phyloP scores from a whole-genome alignment of 1,140 invertebrate species.

The Eulimnadia texana region DNA sequence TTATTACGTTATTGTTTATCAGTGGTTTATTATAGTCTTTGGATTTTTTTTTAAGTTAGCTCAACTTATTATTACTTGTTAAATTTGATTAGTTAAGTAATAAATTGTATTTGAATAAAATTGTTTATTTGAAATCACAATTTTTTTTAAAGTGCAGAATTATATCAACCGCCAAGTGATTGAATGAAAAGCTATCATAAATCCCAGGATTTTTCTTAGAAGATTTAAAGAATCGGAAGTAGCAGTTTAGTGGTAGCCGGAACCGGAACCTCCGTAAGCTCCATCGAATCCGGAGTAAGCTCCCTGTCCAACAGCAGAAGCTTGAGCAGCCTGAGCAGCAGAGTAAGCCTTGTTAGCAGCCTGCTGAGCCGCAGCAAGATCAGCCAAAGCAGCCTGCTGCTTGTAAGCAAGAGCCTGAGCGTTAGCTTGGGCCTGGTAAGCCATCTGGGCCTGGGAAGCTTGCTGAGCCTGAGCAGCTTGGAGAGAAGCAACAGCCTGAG shows the following conservation, averaged over 20 bases:
- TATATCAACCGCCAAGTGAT: too few species aligned
- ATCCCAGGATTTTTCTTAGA: too few species aligned
- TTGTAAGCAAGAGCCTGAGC: slow-evolving; percentile 24
- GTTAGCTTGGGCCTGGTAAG: slow-evolving; percentile 23
- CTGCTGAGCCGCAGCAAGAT: slow-evolving; percentile 23
- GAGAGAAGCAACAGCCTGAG: slow-evolving; percentile 20
- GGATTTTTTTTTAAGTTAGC: too few species aligned
- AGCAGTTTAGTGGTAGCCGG: neutral
- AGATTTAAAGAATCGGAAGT: neutral
- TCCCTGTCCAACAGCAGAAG: slow-evolving; percentile 15
- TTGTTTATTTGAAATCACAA: too few species aligned
- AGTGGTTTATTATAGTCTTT: neutral
- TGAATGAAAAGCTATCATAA: too few species aligned
- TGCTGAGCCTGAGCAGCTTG: slow-evolving; percentile 20
- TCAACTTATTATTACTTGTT: too few species aligned
- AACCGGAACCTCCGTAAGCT: slow-evolving; percentile 1
- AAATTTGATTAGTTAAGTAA: too few species aligned
- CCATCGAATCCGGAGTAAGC: slow-evolving; percentile 8
- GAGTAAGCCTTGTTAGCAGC: slow-evolving; percentile 21
- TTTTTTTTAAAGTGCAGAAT: too few species aligned
- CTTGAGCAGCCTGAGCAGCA: slow-evolving; percentile 20
- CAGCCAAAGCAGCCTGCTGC: slow-evolving; percentile 22
- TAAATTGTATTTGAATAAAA: too few species aligned
- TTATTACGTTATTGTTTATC: neutral
- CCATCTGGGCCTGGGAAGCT: slow-evolving; percentile 23